phyloP scores from a whole-genome alignment of 64 coral and sea anemone genomes.

The Actinia tenebrosa region DNA sequence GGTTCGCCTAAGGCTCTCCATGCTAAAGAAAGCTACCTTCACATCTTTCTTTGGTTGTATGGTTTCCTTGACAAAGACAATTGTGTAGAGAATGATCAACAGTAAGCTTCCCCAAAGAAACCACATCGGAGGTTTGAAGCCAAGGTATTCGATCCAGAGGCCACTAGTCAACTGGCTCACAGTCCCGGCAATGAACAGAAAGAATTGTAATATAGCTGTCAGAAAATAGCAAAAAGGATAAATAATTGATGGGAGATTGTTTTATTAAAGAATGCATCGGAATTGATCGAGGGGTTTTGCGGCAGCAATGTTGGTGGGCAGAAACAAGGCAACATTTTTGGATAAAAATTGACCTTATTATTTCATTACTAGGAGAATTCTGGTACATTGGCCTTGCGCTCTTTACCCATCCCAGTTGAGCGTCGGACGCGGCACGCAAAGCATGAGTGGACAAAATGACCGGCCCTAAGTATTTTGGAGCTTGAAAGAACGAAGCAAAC shows the following conservation, averaged over 20 bases:
- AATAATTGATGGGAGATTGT: not conserved
- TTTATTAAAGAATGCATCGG: too few relatives aligned
- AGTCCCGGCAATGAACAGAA: conserved; percentile 70
- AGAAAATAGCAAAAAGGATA: not conserved
- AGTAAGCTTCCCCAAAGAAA: conserved; percentile 49
- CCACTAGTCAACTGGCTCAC: conserved; percentile 85
- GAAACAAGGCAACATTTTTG: too few relatives aligned
- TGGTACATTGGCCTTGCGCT: too few relatives aligned
- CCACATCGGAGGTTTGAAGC: conserved; percentile 65
- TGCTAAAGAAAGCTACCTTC: conserved; percentile 45
- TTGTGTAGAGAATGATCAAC: conserved; percentile 35
- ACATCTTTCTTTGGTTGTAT: conserved; percentile 3
- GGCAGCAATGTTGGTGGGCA: too few relatives aligned
- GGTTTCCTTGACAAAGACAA: conserved; percentile 66
- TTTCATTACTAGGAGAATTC: too few relatives aligned
- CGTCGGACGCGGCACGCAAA: too few relatives aligned
- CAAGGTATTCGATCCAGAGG: conserved; percentile 62
- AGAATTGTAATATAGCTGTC: conserved; percentile 54
- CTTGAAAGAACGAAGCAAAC: too few relatives aligned
- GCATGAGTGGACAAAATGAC: too few relatives aligned
- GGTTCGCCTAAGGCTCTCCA: conserved; percentile 49
- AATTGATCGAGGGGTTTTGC: too few relatives aligned
- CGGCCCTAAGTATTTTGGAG: too few relatives aligned
- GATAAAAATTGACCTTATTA: too few relatives aligned
- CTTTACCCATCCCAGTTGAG: too few relatives aligned